phyloP scores from a whole-genome alignment of 2,113 vertebrate species.

The Phaethon lepturus region DNA sequence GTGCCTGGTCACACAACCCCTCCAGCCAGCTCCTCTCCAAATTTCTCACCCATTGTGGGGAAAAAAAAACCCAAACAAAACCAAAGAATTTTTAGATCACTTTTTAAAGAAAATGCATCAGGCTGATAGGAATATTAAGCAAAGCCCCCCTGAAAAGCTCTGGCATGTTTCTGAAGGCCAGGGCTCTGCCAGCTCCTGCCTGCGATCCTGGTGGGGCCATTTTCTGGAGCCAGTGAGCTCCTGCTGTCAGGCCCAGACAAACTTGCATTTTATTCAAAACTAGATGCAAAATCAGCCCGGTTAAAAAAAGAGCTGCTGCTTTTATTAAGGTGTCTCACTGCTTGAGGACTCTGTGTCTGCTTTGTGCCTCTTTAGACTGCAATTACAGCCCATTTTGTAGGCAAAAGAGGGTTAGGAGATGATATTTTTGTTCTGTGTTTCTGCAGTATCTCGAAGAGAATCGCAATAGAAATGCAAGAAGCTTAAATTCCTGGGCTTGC shows the following conservation, averaged over 20 bases:
- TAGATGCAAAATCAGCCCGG: not conserved
- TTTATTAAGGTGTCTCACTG: not conserved
- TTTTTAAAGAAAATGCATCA: not conserved
- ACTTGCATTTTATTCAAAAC: slow-evolving; percentile 58
- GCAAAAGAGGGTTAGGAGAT: not conserved
- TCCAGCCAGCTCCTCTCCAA: not conserved
- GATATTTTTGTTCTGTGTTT: not conserved
- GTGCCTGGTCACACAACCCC: not conserved
- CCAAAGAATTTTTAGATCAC: not conserved
- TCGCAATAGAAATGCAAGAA: not conserved
- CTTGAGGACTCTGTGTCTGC: not conserved
- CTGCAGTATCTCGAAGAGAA: not conserved
- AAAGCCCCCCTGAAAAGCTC: not conserved
- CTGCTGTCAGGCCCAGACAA: not conserved
- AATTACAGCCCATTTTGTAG: not conserved
- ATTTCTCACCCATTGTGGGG: accelerated
- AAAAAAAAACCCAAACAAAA: not conserved
- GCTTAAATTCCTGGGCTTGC: not conserved
- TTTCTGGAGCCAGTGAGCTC: not conserved
- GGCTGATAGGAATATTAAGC: not conserved
- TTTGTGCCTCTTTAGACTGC: not conserved
- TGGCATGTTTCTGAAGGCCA: accelerated
- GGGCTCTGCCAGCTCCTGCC: not conserved
- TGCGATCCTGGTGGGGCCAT: not conserved
- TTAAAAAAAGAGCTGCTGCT: not conserved